Evolutionary conservation across 92 coral and sea anemone species (phyloP).

Genomic region (Actinernus sp.): DNA sequence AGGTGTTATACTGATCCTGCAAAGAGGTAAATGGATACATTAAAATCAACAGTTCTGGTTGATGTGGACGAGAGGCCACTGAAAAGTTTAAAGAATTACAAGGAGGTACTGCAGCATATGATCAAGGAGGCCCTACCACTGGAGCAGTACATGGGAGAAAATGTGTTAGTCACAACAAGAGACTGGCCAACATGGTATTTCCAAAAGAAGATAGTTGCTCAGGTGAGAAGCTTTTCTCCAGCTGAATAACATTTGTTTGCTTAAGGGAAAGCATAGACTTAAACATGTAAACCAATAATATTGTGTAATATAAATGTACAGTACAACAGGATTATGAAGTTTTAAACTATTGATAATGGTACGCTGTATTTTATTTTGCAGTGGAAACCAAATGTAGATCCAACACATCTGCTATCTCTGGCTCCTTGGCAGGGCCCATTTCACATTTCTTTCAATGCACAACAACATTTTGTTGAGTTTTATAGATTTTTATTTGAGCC

Average conservation of each 20-base stretch:
- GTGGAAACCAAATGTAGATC: constrained; percentile 48
- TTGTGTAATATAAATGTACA: no score
- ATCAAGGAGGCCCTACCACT: background rate
- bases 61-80: constrained; percentile 50
- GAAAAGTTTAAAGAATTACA: constrained; percentile 9
- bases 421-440: constrained; percentile 69
- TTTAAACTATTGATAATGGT: no score
- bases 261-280: no score
- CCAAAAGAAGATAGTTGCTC: constrained; percentile 47
- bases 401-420: constrained; percentile 23
- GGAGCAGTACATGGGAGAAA: background rate
- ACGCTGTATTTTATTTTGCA: no score
- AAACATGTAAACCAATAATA: no score
- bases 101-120: constrained; percentile 6
- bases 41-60: constrained; percentile 15
- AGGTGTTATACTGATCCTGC: constrained; percentile 46
- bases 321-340: no score
- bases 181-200: constrained; percentile 72
- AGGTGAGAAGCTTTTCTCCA: no score
- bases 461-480: constrained; percentile 45
- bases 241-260: no score
- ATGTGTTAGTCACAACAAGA: constrained; percentile 15
- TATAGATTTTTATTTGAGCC: constrained; percentile 55
- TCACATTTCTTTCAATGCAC: constrained; percentile 52
- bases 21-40: constrained; percentile 11